Evolutionary conservation across 2,797 vertebrate species (phyloP).

Genomic region (Iguana delicatissima): DNA sequence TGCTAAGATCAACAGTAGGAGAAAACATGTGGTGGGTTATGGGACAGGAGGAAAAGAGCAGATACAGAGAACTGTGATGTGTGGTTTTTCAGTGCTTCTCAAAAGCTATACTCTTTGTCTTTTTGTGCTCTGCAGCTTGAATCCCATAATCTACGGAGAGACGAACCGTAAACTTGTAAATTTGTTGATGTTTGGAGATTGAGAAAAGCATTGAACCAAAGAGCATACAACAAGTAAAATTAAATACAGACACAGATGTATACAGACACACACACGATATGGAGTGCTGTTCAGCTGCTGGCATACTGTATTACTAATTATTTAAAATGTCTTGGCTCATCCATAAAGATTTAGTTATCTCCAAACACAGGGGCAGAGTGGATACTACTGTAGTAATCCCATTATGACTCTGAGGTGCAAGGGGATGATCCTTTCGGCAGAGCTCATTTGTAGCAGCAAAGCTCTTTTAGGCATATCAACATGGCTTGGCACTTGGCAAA

Average conservation of each 20-base stretch:
- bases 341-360: slow-evolving; percentile 36
- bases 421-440: slow-evolving; percentile 4
- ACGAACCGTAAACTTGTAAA: slow-evolving; percentile 2
- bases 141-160: slow-evolving; percentile 1
- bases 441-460: slow-evolving; percentile 15
- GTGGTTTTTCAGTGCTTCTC: background rate
- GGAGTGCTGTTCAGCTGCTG: background rate
- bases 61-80: background rate
- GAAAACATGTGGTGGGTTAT: background rate
- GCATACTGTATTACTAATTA: slow-evolving; percentile 10
- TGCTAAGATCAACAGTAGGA: background rate
- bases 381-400: slow-evolving; percentile 2
- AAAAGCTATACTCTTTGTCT: background rate
- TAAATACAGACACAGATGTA: background rate
- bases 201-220: slow-evolving; percentile 6
- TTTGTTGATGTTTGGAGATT: slow-evolving; percentile 15
- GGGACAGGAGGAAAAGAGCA: background rate
- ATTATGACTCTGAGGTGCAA: background rate
- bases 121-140: slow-evolving; percentile 22
- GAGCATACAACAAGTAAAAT: slow-evolving; percentile 17
- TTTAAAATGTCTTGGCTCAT: slow-evolving; percentile 20
- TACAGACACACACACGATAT: background rate
- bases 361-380: slow-evolving; percentile 13
- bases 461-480: slow-evolving; percentile 33
- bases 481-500: slow-evolving; percentile 18